Base-by-base conservation (phyloP, 1,140 invertebrate genomes). In the Drosophila nigrodunni region DNA sequence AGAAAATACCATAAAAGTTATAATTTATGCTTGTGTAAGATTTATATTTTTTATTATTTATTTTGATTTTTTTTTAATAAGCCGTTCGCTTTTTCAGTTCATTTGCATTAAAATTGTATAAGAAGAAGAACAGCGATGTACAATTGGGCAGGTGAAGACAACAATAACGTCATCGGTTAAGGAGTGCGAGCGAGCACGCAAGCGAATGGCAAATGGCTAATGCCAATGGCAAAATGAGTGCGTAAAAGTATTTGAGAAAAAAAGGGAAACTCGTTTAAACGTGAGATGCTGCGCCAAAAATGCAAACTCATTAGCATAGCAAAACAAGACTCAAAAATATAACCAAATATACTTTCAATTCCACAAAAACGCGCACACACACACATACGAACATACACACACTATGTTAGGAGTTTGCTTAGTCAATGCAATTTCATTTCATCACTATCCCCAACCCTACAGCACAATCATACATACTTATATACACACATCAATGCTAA, bases 261-360 rank as follows among this genome's bases (percentile, higher is more conserved):
- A 77, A 25, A 54, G 47, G 52, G 50, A 62, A 74, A 74, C 50
- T 69, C 58, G 59, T 59, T 69, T 21, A 50, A 64, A 61, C 44
- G 52, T 46, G 46, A 83, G 77, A 83, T 83, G 74, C 70, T 72
- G 57, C 44, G 60, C 25, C 58, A 60, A 71, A 73, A 50, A 18
- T 73, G 74, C 74, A 71, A 78, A 82, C 83, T 87, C 80, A 88
- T 88, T 88, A 89, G 64, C 83, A 88, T 88, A 88, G 70, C 77
- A 87, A 87, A 87, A 87, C 68, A 87, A 78, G 69, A 62, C 69
- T 54, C 37, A 54, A 49, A 60, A 78, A 59, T 70, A 49, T 52
- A 50, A 21, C 34, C 60, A 77, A 68, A 74, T 77, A 74, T 82
- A 80, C 73, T 77, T 69, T 79, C 67, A 75, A 71, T 54, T 61